Percentiles rank a stretch among this genome's conserved stretches.
Conservation (phyloP, 2,888 invertebrate genomes). For the Leptopilina syphax region DNA sequence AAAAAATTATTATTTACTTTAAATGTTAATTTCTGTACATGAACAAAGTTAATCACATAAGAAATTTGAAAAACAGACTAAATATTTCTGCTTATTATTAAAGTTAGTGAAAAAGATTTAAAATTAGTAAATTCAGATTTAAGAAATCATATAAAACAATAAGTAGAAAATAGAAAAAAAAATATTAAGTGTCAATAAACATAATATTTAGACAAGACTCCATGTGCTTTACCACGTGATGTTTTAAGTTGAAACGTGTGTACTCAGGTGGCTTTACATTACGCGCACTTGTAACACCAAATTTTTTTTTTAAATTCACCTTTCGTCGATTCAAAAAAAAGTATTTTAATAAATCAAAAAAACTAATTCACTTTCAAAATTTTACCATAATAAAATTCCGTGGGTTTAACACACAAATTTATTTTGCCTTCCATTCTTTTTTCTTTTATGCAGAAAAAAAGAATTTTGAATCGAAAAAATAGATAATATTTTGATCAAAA, state of each 20-base stretch:
- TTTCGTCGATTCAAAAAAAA: too few relatives aligned
- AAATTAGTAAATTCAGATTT: too few relatives aligned
- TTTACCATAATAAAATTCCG: background rate
- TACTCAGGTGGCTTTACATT: constrained; percentile 29
- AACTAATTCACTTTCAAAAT: background rate
- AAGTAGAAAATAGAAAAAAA: background rate
- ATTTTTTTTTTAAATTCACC: background rate
- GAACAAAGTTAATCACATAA: too few relatives aligned
- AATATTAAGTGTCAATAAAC: background rate
- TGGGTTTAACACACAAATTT: constrained; percentile 22
- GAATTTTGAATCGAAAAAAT: too few relatives aligned
- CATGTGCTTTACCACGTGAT: constrained; percentile 48
- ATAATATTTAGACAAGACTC: constrained; percentile 33
- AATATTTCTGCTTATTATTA: too few relatives aligned
- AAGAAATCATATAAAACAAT: too few relatives aligned
- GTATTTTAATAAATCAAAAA: background rate
- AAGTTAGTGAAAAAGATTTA: too few relatives aligned
- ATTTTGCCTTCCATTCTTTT: background rate
- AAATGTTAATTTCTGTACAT: too few relatives aligned
- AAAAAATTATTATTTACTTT: too few relatives aligned
- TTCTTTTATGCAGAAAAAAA: too few relatives aligned
- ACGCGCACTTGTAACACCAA: constrained; percentile 29
- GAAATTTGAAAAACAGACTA: too few relatives aligned
- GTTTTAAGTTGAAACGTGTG: constrained; percentile 31
- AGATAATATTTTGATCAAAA: background rate